These are phyloP conservation scores for Oophaga pumilio DNA, from an alignment of 2,113 vertebrate species.

Conservation along the genomic window DNA sequence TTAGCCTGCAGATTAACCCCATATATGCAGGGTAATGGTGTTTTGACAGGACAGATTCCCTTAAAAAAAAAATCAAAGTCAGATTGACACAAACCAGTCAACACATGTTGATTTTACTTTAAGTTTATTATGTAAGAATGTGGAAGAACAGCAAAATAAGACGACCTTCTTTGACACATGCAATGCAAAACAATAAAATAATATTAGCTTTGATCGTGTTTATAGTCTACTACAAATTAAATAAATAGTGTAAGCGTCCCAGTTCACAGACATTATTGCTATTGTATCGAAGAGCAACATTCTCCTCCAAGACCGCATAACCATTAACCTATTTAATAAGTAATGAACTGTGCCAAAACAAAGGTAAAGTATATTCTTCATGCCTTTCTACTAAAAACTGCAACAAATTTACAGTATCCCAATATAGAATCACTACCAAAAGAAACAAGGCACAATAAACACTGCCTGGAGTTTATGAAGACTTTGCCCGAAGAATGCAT, in stretches of 20 bases:
- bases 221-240: conserved; percentile 31
- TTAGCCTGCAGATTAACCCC: too few species aligned
- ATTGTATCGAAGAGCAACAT: conserved; percentile 39
- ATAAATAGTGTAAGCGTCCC: conserved; percentile 19
- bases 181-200: conserved; percentile 17
- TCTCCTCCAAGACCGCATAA: conserved; percentile 45
- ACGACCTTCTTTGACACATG: conserved; percentile 37
- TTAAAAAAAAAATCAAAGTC: neutral
- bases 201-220: conserved; percentile 25
- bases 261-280: conserved; percentile 52
- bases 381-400: neutral
- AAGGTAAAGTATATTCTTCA: neutral
- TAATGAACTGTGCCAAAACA: conserved; percentile 18
- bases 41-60: too few species aligned
- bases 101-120: conserved; percentile 1
- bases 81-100: neutral
- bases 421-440: conserved; percentile 3
- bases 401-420: conserved; percentile 18
- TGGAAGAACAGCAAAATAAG: conserved; percentile 29
- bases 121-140: conserved; percentile 44
- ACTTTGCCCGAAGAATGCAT: conserved; percentile 30
- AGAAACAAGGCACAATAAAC: conserved; percentile 38
- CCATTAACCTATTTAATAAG: conserved; percentile 19
- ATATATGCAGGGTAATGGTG: too few species aligned
- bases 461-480: neutral